Percentiles rank a stretch among this genome's conserved stretches.
Conservation (phyloP, 2,113 vertebrate genomes). For the Opisthocomus hoazin region DNA sequence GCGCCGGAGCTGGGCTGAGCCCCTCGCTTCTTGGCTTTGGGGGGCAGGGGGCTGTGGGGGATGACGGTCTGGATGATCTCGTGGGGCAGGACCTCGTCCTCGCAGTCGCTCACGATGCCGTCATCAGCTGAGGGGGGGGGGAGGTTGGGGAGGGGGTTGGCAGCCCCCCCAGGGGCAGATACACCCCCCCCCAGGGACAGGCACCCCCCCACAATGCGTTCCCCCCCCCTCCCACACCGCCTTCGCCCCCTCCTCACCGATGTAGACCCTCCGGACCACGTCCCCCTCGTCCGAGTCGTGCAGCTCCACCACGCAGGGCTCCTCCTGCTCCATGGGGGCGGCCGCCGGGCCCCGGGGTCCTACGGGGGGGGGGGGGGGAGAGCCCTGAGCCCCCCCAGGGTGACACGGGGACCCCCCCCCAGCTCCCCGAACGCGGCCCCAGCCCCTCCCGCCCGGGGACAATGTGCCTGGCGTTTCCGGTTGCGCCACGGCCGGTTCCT, state of each 20-base stretch:
- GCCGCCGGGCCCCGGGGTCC: background rate
- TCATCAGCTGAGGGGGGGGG: background rate
- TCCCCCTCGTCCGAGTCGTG: background rate
- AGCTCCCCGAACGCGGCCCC: too few relatives aligned
- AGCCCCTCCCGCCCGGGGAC: background rate
- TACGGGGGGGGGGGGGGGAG: background rate
- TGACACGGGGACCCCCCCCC: background rate
- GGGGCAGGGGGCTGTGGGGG: background rate
- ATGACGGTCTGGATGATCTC: conserved; percentile 13
- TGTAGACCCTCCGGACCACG: background rate
- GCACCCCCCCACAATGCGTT: too few relatives aligned
- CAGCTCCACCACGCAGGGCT: conserved; percentile 10
- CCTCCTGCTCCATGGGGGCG: conserved; percentile 3
- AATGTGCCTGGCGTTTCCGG: too few relatives aligned
- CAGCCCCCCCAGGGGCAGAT: too few relatives aligned
- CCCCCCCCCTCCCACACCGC: too few relatives aligned
- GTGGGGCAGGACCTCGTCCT: background rate
- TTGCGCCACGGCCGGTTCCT: background rate
- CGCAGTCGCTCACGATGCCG: background rate
- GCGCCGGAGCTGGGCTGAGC: background rate
- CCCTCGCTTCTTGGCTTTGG: background rate
- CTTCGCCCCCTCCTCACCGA: background rate
- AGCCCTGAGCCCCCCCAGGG: background rate
- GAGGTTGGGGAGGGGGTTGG: background rate
- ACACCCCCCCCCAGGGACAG: too few relatives aligned